Conservation (phyloP, 2,888 invertebrate species). For the Adelphocoris suturalis region DNA sequence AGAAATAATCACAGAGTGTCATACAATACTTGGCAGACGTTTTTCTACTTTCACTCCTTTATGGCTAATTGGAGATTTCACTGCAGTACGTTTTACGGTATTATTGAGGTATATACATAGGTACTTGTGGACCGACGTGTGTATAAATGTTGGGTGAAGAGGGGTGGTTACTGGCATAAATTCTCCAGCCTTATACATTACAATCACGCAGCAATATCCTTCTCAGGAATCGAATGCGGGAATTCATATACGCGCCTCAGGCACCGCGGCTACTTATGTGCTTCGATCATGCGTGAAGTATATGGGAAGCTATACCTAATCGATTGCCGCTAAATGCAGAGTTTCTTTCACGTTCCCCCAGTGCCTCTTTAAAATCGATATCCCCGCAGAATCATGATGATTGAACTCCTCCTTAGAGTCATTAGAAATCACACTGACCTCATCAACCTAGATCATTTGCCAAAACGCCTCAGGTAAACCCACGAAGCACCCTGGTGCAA, state of each 20-base stretch:
- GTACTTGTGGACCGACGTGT: no score
- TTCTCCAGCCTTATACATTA: background rate
- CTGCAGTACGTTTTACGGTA: no score
- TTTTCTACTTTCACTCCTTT: no score
- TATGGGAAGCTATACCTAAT: constrained; percentile 10
- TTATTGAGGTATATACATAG: no score
- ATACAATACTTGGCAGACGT: no score
- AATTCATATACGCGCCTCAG: constrained; percentile 15
- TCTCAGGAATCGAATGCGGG: constrained; percentile 16
- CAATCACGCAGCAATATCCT: constrained; percentile 13
- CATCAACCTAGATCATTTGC: background rate
- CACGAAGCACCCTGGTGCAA: no score
- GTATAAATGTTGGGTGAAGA: no score
- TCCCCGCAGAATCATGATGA: background rate
- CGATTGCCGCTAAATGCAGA: constrained; percentile 20
- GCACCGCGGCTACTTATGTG: background rate
- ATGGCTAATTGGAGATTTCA: no score
- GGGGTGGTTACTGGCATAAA: no score
- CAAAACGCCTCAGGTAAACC: background rate
- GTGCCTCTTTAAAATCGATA: background rate
- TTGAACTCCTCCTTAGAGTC: background rate
- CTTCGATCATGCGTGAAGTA: constrained; percentile 22
- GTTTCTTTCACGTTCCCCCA: background rate
- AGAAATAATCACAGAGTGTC: no score
- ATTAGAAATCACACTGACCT: background rate